A percentile compares a stretch with the other conserved stretches of the same genome.
Evolutionary conservation across 2,113 vertebrate species (phyloP).

Genomic region (Neoarius graeffei): DNA sequence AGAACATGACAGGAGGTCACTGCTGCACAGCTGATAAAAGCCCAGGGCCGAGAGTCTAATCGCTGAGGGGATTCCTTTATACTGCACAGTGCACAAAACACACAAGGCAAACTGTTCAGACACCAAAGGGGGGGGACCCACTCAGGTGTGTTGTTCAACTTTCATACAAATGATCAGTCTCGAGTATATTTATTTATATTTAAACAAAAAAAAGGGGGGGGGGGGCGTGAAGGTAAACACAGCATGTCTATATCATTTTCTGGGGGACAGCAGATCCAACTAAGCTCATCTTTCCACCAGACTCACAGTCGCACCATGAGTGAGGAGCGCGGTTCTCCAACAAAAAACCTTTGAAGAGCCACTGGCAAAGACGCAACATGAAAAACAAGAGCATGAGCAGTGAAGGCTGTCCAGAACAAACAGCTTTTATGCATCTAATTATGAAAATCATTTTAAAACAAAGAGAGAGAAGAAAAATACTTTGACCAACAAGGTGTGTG

Average conservation of each 20-base stretch:
- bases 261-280: neutral
- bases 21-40: neutral
- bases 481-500: neutral
- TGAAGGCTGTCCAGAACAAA: neutral
- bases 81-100: neutral
- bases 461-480: neutral
- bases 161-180: neutral
- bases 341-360: neutral
- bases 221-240: neutral
- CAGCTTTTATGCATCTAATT: neutral
- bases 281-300: neutral
- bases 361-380: neutral
- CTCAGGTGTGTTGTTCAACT: neutral
- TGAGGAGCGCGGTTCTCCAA: neutral
- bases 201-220: neutral
- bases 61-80: neutral
- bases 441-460: neutral
- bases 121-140: neutral
- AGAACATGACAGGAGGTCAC: constrained; percentile 3
- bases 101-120: neutral
- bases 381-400: neutral
- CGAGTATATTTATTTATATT: no score
- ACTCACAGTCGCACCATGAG: neutral
- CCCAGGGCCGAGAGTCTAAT: neutral
- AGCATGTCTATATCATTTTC: neutral